Conservation (phyloP, 2,113 vertebrate species). For the Cranoglanis bouderius region DNA sequence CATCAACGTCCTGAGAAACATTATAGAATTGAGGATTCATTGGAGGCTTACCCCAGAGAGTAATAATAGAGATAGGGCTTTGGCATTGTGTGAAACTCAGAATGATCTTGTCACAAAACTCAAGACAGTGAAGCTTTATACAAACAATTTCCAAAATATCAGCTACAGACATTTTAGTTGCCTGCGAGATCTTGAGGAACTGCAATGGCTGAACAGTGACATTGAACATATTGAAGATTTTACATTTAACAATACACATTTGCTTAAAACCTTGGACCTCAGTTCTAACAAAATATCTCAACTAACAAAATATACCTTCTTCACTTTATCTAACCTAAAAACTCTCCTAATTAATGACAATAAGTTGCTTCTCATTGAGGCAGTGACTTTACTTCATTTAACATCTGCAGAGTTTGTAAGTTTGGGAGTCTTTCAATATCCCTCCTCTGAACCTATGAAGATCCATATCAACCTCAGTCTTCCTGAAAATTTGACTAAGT, state of each 20-base stretch:
- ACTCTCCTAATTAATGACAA: slow-evolving; percentile 10
- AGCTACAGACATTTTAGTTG: slow-evolving; percentile 3
- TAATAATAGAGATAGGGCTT: background rate
- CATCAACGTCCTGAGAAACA: background rate
- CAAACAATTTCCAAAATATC: background rate
- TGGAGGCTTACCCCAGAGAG: background rate
- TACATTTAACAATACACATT: slow-evolving; percentile 19
- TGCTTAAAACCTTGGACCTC: slow-evolving; percentile 3
- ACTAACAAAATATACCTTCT: slow-evolving; percentile 23
- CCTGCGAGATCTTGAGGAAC: slow-evolving; percentile 3
- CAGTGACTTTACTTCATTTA: slow-evolving; percentile 14
- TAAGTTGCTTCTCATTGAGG: background rate
- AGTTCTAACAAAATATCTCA: slow-evolving; percentile 15
- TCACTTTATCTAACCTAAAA: slow-evolving; percentile 22
- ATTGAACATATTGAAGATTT: slow-evolving; percentile 29
- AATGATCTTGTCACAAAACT: background rate
- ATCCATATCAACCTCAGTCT: slow-evolving; percentile 33
- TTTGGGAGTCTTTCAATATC: slow-evolving; percentile 8
- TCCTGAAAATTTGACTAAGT: slow-evolving; percentile 22
- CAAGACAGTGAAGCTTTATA: background rate
- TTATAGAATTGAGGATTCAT: accelerated
- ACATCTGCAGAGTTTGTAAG: slow-evolving; percentile 3
- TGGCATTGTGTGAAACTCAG: slow-evolving; percentile 35
- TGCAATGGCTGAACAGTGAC: background rate
- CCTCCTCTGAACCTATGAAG: background rate